Base-by-base conservation (phyloP, 2,888 invertebrate species). In the Alviniconcha strummeri region DNA sequence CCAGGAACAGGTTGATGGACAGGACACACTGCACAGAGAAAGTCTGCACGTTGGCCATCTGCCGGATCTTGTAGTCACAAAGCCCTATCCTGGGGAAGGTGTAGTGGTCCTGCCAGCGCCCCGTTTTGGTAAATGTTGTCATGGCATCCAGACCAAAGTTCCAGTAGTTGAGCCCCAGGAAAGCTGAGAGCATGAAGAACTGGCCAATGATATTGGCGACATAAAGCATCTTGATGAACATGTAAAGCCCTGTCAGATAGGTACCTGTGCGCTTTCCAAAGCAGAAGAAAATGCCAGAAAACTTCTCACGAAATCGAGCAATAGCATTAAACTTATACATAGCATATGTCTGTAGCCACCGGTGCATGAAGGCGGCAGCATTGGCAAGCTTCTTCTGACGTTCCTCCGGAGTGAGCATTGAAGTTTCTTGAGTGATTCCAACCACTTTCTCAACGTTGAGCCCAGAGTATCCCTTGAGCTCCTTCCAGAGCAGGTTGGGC, bases 1-100 rank as follows among this genome's bases (percentile, higher is more conserved):
- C 92, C 85, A 90, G 89, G 86, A 92, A 92, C 56, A 92, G 88
- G 84, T 92, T 92, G 81, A 92, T 89, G 6, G 92, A 91, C 57
- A 92, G 87, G 5, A 91, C 91, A 84, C 91, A 91, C 85, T 91
- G 92, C 19, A 85, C 83, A 7, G 91, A 90, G 85, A 88, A 91
- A 1, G 90, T 88, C 83, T 91, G 92, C 4, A 91, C 82, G 81
- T 92, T 92, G 86, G 91, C 88, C 15, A 91, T 86, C 80, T 91
- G 90, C 7, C 92, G 89, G 71, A 92, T 90, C 84, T 91, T 88
- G 85, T 90, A 91, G 84, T 92, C 92, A 79, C 92, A 92, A 77
- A 91, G 88, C 4, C 91, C 91, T 9, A 92, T 87, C 9, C 92
- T 85, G 36, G 88, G 88, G 67, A 88, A 88, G 13, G 84, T 84